phyloP scores from a whole-genome alignment of 1,140 invertebrate genomes.

The Macrobrachium nipponense region DNA sequence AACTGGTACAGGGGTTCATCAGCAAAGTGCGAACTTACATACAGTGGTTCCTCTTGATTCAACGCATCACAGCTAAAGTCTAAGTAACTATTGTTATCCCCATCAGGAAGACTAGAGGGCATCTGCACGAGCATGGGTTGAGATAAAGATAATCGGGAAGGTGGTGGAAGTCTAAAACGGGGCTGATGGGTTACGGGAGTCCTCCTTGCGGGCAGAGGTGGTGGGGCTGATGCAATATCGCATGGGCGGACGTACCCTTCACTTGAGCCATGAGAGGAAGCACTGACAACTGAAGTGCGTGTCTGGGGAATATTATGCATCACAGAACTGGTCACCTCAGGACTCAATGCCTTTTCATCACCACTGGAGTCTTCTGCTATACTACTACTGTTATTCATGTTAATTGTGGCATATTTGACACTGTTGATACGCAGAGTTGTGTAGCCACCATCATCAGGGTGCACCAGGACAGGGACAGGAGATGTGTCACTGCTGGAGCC shows the following conservation, averaged over 20 bases:
- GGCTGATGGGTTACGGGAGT: constrained; percentile 15
- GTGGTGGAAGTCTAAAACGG: constrained; percentile 19
- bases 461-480: constrained; percentile 53
- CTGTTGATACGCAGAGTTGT: constrained; percentile 14
- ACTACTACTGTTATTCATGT: not conserved
- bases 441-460: constrained; percentile 45
- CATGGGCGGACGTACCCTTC: constrained; percentile 60
- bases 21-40: constrained; percentile 68
- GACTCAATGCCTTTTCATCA: constrained; percentile 31
- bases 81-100: constrained; percentile 59
- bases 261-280: constrained; percentile 56
- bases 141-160: not conserved
- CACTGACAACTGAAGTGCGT: constrained; percentile 59
- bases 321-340: constrained; percentile 28
- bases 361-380: constrained; percentile 43
- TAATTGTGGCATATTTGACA: constrained; percentile 52
- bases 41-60: constrained; percentile 60
- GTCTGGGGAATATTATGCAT: constrained; percentile 48
- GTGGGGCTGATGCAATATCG: constrained; percentile 64
- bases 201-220: constrained; percentile 62
- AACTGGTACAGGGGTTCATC: constrained; percentile 92
- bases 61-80: constrained; percentile 51
- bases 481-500: constrained; percentile 54
- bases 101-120: constrained; percentile 42
- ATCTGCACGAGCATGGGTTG: constrained; percentile 46